Evolutionary conservation across 2,113 vertebrate genomes (phyloP), one percentile per base, ranked within the genome.

Genomic region (Nyctereutes procyonoides): DNA sequence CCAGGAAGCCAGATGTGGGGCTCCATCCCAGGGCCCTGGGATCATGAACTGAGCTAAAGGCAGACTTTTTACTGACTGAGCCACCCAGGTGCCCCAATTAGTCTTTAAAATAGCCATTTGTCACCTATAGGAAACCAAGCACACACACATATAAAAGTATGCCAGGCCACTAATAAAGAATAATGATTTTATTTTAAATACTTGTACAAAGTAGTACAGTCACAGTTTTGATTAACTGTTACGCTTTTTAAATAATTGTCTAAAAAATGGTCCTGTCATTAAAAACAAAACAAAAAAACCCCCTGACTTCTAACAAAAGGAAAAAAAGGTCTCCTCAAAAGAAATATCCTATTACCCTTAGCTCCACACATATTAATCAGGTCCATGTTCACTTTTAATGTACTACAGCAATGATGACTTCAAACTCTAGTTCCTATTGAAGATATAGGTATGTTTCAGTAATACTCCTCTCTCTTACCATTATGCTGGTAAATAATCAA

Each of bases 61-160:
- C 43, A 43, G 43, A 43, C 43, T 43, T 43, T 43, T 43, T 43
- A 43, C 43, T 43, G 43, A 43, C 43, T 43, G 43, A 43, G 43
- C 43, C 43, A 43, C 43, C 43, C 43, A 43, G 43, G 43, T 43
- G 43, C 43, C 43, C 43, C 43, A 43, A 43, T 43, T 43, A 43
- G 16, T 94, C 48, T 87, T 96, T 97, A 92, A 94, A 97, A 95
- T 74, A 67, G 55, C 48, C 53, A 89, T 56, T 56, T 80, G 35
- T 65, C 74, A 80, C 14, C 71, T 88, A 48, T 35, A 74, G 95
- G 13, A 65, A 96, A 89, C 20, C 69, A 93, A 60, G 0, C 30
- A 89, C 16, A 77, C 19, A 76, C 10, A 86, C 13, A 55, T 9
- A 79, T 30, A 89, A 90, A 93, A 53, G 20, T 85, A 96, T 56